Evolutionary conservation across 2,888 invertebrate genomes (phyloP), one percentile per base, ranked within the genome.

Genomic region (Atherix ibis): DNA sequence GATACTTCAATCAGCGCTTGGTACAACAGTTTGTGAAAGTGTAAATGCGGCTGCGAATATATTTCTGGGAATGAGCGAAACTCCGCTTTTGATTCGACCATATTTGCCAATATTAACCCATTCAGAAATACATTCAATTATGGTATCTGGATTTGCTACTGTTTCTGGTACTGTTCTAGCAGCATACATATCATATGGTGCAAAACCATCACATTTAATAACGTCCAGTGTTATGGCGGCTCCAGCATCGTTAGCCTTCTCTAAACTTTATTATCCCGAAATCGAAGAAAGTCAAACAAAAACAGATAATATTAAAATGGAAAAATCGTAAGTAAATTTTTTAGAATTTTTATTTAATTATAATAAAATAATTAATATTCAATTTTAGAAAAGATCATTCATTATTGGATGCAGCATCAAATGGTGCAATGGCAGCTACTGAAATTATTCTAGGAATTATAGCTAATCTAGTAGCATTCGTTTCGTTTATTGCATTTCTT

Each of bases 171-270:
- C 88, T 1, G 88, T 94, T 2, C 63, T 97, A 49, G 94, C 91
- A 0, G 87, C 92, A 0, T 97, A 92, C 56, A 84, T 94, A 34
- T 71, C 71, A 3, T 91, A 87, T 56, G 92, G 92, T 1, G 89
- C 91, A 0, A 71, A 78, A 31, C 76, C 95, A 0, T 73, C 82
- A 1, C 85, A 94, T 57, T 63, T 97, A 25, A 76, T 97, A 41
- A 87, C 92, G 0, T 87, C 95, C 0, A 85, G 87, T 40, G 80
- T 97, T 1, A 94, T 97, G 94, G 87, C 92, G 0, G 94, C 95
- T 0, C 95, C 95, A 0, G 89, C 91, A 0, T 82, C 94, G 0
- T 60, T 97, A 18, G 88, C 87, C 47, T 82, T 74, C 50, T 73
- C 91, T 9, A 97, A 97, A 57, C 65, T 98, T 0, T 69, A 92